Evolutionary conservation across 2,113 vertebrate genomes (phyloP).

Genomic region (Rhineura floridana): DNA sequence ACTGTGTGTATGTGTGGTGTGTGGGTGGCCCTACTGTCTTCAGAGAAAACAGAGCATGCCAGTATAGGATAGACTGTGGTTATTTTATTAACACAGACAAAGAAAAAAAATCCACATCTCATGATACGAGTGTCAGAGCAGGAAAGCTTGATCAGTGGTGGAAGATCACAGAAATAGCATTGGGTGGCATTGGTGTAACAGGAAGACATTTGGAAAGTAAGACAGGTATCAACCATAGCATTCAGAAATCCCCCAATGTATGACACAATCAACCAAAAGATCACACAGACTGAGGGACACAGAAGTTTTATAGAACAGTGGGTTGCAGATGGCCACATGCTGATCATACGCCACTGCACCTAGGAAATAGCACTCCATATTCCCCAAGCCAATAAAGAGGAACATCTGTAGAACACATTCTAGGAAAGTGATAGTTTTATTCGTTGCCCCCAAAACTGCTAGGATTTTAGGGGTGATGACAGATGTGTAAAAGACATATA

Average conservation of each 20-base stretch:
- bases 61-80: no score
- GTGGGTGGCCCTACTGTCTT: no score
- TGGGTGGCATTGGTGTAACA: not conserved
- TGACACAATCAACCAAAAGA: not conserved
- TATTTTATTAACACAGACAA: no score
- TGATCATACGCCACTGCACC: not conserved
- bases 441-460: not conserved
- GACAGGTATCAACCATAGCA: not conserved
- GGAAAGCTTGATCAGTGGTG: not conserved
- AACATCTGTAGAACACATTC: not conserved
- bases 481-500: not conserved
- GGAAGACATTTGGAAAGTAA: not conserved
- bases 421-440: not conserved
- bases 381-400: not conserved
- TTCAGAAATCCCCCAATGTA: not conserved
- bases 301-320: not conserved
- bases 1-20: no score
- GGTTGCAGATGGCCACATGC: not conserved
- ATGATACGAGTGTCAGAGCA: no score
- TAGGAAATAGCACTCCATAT: not conserved
- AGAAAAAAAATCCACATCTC: no score
- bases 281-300: not conserved
- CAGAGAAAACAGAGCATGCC: no score
- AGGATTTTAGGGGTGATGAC: not conserved
- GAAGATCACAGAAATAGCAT: no score